A percentile compares a stretch with the other conserved stretches of the same genome.
phyloP scores from a whole-genome alignment of 2,888 invertebrate genomes.

The Netelia melanura region DNA sequence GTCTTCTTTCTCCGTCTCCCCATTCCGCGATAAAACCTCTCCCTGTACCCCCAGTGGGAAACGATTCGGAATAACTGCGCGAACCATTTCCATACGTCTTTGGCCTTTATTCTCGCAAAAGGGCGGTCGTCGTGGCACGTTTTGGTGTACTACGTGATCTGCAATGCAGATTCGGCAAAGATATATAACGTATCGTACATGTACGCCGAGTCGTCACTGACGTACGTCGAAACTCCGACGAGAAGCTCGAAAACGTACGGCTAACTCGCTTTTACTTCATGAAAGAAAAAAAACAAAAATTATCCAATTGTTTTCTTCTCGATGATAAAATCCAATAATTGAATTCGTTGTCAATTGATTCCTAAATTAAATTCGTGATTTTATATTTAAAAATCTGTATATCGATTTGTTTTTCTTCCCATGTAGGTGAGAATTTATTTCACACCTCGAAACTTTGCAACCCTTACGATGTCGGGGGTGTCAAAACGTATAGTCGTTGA shows the following conservation, averaged over 20 bases:
- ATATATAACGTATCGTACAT: slow-evolving; percentile 22
- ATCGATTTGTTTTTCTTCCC: too few relatives aligned
- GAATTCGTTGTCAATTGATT: too few relatives aligned
- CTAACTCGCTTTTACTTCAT: too few relatives aligned
- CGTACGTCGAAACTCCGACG: neutral
- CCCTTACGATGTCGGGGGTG: neutral
- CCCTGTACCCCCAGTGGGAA: slow-evolving; percentile 72
- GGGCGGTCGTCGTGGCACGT: slow-evolving; percentile 73
- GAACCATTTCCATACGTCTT: slow-evolving; percentile 82
- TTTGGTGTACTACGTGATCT: slow-evolving; percentile 80
- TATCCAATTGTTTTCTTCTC: too few relatives aligned
- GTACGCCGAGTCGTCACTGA: neutral
- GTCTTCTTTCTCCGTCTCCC: slow-evolving; percentile 71
- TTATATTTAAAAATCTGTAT: too few relatives aligned
- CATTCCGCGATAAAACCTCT: slow-evolving; percentile 74
- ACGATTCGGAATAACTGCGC: slow-evolving; percentile 82
- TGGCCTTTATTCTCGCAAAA: slow-evolving; percentile 77
- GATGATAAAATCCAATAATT: too few relatives aligned
- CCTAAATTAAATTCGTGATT: too few relatives aligned
- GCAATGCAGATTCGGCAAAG: slow-evolving; percentile 81
- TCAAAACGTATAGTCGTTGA: neutral
- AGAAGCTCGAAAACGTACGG: neutral
- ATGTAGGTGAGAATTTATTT: too few relatives aligned
- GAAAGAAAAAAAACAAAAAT: too few relatives aligned
- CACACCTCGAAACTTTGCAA: too few relatives aligned